Base-by-base conservation (phyloP, 2,888 invertebrate genomes). In the Heterodera filipjevi region DNA sequence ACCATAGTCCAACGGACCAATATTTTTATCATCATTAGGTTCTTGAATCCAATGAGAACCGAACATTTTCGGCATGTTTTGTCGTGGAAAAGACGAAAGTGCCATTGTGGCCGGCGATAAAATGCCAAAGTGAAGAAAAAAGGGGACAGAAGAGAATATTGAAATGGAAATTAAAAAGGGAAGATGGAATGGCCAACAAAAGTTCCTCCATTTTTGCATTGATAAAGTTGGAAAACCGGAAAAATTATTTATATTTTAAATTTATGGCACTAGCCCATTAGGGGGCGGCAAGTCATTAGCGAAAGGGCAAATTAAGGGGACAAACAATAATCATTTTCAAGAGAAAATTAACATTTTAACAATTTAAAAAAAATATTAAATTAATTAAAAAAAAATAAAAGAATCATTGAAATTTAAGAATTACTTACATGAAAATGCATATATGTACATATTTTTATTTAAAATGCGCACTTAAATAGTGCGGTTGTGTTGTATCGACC, bases 51-150 rank as follows among this genome's bases (percentile, higher is more conserved):
- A 22, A n/a, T 6, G 27, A n/a, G 59, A 59, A 10, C 27, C 27
- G n/a, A 27, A 59, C 59, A n/a, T 59, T 59, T 59, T 59, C 59
- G 59, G 59, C 59, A 59, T 27, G 27, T 59, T 59, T 59, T 59
- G 59, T 27, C 22, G 59, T 27, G 59, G 59, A 27, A 22, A 27
- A 19, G 27, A 6, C 27, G 59, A 59, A 59, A 59, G 59, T 59
- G 59, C 59, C 59, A 59, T 59, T 59, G 59, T 59, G 27, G 12
- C 27, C 27, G 59, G 59, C 5, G 59, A 6, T 10, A 8, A 27
- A 59, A 59, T 59, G 53, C 0, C 53, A 22, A 53, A 2, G 3
- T 6, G 22, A 19, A 27, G 59, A 5, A 59, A 59, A 59, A 59
- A 59, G 2, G 27, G 59, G 6, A 59, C 5, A 12, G 27, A 59